Conservation (phyloP, 2,888 invertebrate genomes). For the Nasonia oneida region DNA sequence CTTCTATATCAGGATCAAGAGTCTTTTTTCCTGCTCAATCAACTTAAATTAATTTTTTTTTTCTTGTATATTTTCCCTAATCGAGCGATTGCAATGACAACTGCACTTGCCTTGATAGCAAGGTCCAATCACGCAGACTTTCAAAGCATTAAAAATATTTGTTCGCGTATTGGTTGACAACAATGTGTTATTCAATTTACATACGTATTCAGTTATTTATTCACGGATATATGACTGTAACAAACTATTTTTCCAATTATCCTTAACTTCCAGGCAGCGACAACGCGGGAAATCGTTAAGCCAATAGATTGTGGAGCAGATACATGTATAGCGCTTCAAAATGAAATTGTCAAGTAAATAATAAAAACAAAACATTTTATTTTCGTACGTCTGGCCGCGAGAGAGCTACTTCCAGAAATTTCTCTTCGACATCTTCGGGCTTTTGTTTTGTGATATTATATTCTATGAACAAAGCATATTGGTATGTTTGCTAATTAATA, state of each 20-base stretch:
- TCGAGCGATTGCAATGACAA: too few relatives aligned
- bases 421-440: not conserved
- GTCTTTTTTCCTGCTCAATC: not conserved
- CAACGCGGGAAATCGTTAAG: not conserved
- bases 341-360: not conserved
- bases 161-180: too few relatives aligned
- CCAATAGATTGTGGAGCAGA: not conserved
- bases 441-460: not conserved
- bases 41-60: not conserved
- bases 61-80: too few relatives aligned
- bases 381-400: not conserved
- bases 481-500: not conserved
- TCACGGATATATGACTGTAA: not conserved
- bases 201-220: not conserved
- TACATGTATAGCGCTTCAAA: not conserved
- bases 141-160: too few relatives aligned
- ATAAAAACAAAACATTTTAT: too few relatives aligned
- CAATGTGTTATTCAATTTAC: not conserved
- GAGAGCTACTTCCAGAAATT: not conserved
- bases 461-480: not conserved
- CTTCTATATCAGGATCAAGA: not conserved
- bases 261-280: not conserved
- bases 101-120: too few relatives aligned
- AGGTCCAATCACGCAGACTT: too few relatives aligned
- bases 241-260: not conserved